These are phyloP conservation scores for Melipona bicolor DNA, from an alignment of 2,888 invertebrate genomes.

Conservation along the genomic window DNA sequence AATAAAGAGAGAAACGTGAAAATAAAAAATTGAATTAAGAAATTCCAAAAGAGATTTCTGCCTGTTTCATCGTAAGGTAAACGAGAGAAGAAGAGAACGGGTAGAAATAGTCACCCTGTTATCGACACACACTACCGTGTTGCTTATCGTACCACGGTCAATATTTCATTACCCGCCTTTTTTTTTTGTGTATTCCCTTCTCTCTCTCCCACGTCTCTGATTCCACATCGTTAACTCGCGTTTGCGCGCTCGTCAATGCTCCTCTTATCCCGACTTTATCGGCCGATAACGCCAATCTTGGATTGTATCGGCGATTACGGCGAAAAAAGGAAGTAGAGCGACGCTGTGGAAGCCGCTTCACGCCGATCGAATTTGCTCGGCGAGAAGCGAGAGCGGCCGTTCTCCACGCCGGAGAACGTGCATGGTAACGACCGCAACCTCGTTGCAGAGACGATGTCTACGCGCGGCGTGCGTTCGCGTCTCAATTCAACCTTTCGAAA, in stretches of 20 bases:
- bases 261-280: constrained; percentile 64
- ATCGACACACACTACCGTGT: constrained; percentile 64
- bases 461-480: not conserved
- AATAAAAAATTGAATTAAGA: too few relatives aligned
- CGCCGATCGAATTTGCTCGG: constrained; percentile 45
- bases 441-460: constrained; percentile 30
- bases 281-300: constrained; percentile 65
- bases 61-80: constrained; percentile 37
- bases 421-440: constrained; percentile 26
- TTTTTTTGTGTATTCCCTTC: constrained; percentile 24
- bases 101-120: constrained; percentile 68
- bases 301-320: constrained; percentile 46
- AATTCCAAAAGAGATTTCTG: not conserved
- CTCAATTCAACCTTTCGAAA: constrained; percentile 35
- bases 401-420: constrained; percentile 34
- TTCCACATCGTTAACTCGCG: constrained; percentile 56
- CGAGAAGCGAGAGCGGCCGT: constrained; percentile 23
- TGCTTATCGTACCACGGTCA: constrained; percentile 71
- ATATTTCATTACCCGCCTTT: constrained; percentile 65
- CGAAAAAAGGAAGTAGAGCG: constrained; percentile 37
- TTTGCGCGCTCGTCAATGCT: constrained; percentile 52
- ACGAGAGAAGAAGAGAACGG: constrained; percentile 37
- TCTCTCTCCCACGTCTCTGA: constrained; percentile 42
- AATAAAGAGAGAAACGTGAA: too few relatives aligned
- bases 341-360: constrained; percentile 9